Evolutionary conservation across 2,888 invertebrate species (phyloP).

Genomic region (Aphelenchoides bicaudatus): DNA sequence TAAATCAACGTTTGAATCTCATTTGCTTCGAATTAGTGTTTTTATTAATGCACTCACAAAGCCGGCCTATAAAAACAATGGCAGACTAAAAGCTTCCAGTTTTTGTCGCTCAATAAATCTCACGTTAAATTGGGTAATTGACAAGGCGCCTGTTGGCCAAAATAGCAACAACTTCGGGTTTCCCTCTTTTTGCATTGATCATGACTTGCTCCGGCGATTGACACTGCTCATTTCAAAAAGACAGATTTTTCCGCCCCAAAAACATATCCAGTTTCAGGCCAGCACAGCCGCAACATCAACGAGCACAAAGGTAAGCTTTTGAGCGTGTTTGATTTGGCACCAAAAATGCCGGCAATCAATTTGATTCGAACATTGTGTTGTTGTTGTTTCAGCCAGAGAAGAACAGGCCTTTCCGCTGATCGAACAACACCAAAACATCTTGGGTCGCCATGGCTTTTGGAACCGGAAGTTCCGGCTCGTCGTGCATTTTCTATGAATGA

Average conservation of each 20-base stretch:
- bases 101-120: too few relatives aligned
- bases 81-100: too few relatives aligned
- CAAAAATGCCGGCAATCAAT: slow-evolving; percentile 7
- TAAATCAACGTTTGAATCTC: neutral
- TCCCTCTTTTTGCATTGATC: neutral
- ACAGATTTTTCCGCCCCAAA: too few relatives aligned
- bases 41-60: neutral
- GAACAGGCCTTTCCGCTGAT: slow-evolving; percentile 2
- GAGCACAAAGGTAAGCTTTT: slow-evolving; percentile 3
- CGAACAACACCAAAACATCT: neutral
- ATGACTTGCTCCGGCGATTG: neutral
- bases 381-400: slow-evolving; percentile 18
- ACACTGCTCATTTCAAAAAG: slow-evolving; percentile 2
- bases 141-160: too few relatives aligned
- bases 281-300: slow-evolving; percentile 11
- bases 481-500: slow-evolving; percentile 21
- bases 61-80: too few relatives aligned
- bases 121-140: too few relatives aligned
- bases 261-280: slow-evolving; percentile 2
- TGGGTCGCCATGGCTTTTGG: slow-evolving; percentile 13
- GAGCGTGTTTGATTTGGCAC: neutral
- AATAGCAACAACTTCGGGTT: too few relatives aligned
- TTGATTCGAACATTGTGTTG: neutral
- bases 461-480: slow-evolving; percentile 17
- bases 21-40: neutral